Evolutionary conservation across 2,113 vertebrate species (phyloP), one percentile per base, ranked within the genome.

Genomic region (Rhodinocichla rosea): DNA sequence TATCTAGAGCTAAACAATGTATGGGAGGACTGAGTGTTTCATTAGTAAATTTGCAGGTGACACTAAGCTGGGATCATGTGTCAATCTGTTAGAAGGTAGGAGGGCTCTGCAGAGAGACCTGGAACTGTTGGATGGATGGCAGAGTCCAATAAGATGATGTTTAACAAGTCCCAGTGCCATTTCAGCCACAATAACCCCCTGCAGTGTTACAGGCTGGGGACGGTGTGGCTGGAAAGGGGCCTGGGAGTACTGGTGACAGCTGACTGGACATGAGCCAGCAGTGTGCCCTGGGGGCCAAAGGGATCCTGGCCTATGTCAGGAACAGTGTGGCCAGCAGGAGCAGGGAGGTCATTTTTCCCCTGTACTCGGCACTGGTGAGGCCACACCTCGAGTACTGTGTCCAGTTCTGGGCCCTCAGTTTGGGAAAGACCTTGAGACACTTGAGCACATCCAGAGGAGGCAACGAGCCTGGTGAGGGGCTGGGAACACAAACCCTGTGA

Each of bases 121-220:
- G 35, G 10, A 40, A 15, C 0, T 1, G 22, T 50, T 50, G 35
- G 3, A 27, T 27, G 17, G 22, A 20, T 60, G 28, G 9, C 35
- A 50, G 35, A 20, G 28, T 26, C 35, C 9, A 39, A 2, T 5
- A 3, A 1, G 74, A 33, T 40, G 44, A 26, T 2, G 2, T 39
- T 77, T 6, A 32, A 15, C 2, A 20, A 33, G 3, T 50, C 16
- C 74, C 15, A 27, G 13, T 50, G 12, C 28, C 22, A 50, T 20
- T 77, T 62, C 50, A 22, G 22, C 16, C 35, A 49, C 56, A 62
- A 9, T 3, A 39, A 33, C 16, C 9, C 20, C 21, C 27, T 60
- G 27, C 44, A 60, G 0, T 0, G 0, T 11, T 60, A 24, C 0
- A 14, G 44, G 9, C n/a, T 47, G 42, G 27, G 56, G 42, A 11